These are phyloP conservation scores for Syngnathus acus DNA, from an alignment of 2,797 vertebrate genomes.

Conservation along the genomic window DNA sequence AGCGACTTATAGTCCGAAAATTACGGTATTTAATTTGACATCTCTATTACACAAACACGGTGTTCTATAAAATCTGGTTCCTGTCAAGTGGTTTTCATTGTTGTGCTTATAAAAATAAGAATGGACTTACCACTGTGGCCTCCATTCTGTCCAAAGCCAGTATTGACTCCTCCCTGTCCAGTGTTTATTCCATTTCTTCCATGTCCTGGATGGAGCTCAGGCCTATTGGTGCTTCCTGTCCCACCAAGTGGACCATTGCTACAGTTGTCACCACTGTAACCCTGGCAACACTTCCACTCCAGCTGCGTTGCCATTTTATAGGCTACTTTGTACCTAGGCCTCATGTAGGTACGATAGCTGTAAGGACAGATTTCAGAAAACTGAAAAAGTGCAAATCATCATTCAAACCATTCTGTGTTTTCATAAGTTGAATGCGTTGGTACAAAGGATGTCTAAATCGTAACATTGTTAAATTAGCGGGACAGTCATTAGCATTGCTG, in stretches of 20 bases:
- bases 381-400: not conserved
- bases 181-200: conserved; percentile 32
- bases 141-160: conserved; percentile 66
- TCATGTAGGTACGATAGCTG: conserved; percentile 86
- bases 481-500: too few species aligned
- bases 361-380: conserved; percentile 5
- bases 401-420: not conserved
- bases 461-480: not conserved
- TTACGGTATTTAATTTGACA: not conserved
- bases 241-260: conserved; percentile 55
- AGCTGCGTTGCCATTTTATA: conserved; percentile 86
- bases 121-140: conserved; percentile 63
- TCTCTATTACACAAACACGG: not conserved
- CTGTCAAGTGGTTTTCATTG: not conserved
- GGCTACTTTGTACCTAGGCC: conserved; percentile 83
- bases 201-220: conserved; percentile 26
- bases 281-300: conserved; percentile 93
- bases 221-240: conserved; percentile 53
- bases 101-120: not conserved
- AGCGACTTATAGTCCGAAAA: too few species aligned
- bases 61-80: not conserved
- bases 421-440: not conserved
- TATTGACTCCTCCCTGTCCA: conserved; percentile 51
- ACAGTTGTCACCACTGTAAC: conserved; percentile 83
- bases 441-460: not conserved